A percentile compares a stretch with the other conserved stretches of the same genome.
phyloP scores from a whole-genome alignment of 53 echinoderm and acorn worm genomes.

The Paracentrotus lividus region DNA sequence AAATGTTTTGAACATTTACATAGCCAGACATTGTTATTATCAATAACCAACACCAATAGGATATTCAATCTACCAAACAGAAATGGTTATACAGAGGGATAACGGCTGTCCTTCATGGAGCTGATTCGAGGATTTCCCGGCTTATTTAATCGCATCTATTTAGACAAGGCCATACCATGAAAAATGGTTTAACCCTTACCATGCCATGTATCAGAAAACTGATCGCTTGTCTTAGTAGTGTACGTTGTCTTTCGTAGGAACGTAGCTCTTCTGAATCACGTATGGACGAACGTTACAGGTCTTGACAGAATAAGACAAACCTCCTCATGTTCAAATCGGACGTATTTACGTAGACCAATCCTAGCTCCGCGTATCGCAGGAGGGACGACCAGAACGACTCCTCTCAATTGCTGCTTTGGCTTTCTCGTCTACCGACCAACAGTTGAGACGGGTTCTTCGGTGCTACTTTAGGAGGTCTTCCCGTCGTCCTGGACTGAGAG shows the following conservation, averaged over 20 bases:
- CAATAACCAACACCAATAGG: not conserved
- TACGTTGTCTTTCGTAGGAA: not conserved
- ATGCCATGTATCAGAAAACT: not conserved
- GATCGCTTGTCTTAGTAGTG: not conserved
- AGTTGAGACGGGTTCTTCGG: not conserved
- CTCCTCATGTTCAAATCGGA: too few species aligned
- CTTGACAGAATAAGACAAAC: too few species aligned
- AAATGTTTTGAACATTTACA: too few species aligned
- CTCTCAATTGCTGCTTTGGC: slow-evolving; percentile 18
- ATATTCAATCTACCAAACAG: not conserved
- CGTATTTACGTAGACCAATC: slow-evolving; percentile 45
- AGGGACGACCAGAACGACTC: slow-evolving; percentile 34
- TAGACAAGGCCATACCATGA: not conserved
- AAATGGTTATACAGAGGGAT: not conserved
- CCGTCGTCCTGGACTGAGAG: not conserved
- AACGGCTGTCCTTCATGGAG: not conserved
- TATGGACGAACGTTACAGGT: not conserved
- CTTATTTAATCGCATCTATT: not conserved
- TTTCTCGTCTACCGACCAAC: not conserved
- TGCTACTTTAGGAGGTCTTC: slow-evolving; percentile 35
- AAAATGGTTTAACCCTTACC: slow-evolving; percentile 7
- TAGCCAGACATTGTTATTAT: too few species aligned
- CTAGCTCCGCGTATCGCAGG: slow-evolving; percentile 1
- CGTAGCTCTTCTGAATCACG: not conserved
- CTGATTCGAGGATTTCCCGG: not conserved